Evolutionary conservation across 2,888 invertebrate species (phyloP), one percentile per base, ranked within the genome.

Genomic region (Eupithecia inturbata): DNA sequence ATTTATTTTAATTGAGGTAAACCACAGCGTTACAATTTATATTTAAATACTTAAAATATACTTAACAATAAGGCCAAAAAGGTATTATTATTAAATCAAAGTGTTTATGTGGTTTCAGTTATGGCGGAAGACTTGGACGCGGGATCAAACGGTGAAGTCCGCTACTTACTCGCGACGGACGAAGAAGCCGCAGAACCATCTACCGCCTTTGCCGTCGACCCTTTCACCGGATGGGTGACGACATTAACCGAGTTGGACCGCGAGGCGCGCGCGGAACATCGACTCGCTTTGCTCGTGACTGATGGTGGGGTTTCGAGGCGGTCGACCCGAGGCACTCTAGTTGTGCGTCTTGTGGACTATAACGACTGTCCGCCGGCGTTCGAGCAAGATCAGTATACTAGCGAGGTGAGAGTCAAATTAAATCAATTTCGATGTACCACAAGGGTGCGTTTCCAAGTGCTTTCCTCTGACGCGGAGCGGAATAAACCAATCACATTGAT

Each of bases 301-400:
- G 98, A 98, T 91, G 97, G 96, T 85, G 98, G 97, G 39, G 95
- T 95, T 82, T 96, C 96, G 26, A 95, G 96, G 73, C 95, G 96
- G 81, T 95, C 95, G 68, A 95, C 97, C 39, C 95, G 97, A 81
- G 97, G 97, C 19, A 96, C 96, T 68, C 96, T 99, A 0, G 95
- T 97, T 66, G 96, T 99, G 71, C 96, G 96, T 72, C 94, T 99
- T 14, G 95, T 96, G 77, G 99, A 99, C 92, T 97, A 97, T 91
- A 99, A 99, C 91, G 99, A 99, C 90, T 98, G 98, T 88, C 96
- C 98, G 39, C 98, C 98, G 0, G 89, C 92, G 26, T 98, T 99
- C 92, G 95, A 96, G 74, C 95, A 95, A 82, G 91, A 93, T 26
- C 94, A 94, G 75, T 97, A 97, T 89, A 92, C 95, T 77, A 96